Percentiles rank a stretch among this genome's conserved stretches.
These are phyloP conservation scores for Isichthys henryi DNA, from an alignment of 2,113 vertebrate species.

Conservation along the genomic window DNA sequence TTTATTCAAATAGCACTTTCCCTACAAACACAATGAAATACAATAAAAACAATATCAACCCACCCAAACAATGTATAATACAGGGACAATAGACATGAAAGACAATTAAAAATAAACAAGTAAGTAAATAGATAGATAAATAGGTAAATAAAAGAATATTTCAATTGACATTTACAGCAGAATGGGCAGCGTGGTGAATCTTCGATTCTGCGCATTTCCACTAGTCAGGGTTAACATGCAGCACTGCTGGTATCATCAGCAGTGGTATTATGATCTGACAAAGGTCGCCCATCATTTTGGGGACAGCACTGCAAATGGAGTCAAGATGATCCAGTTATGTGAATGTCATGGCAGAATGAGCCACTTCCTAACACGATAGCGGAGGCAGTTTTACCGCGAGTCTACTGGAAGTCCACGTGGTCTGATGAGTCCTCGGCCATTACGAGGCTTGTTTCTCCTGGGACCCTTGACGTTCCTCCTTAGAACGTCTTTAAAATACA, in stretches of 20 bases:
- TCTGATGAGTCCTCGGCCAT: background rate
- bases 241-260: background rate
- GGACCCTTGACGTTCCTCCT: background rate
- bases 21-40: too few species aligned
- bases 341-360: background rate
- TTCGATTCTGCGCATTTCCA: background rate
- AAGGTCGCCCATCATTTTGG: background rate
- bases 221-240: background rate
- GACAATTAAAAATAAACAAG: too few species aligned
- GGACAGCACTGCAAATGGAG: background rate
- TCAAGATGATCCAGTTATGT: background rate
- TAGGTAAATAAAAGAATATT: too few species aligned
- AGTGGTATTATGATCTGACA: background rate
- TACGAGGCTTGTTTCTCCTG: background rate
- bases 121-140: too few species aligned
- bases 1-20: too few species aligned
- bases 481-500: background rate
- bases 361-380: background rate
- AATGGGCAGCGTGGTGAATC: background rate
- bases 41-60: too few species aligned
- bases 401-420: background rate
- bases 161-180: background rate
- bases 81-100: too few species aligned
- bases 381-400: background rate
- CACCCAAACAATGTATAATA: too few species aligned